These are phyloP conservation scores for Caenorhabditis sp. DNA, from an alignment of 2,888 invertebrate species.

Conservation along the genomic window DNA sequence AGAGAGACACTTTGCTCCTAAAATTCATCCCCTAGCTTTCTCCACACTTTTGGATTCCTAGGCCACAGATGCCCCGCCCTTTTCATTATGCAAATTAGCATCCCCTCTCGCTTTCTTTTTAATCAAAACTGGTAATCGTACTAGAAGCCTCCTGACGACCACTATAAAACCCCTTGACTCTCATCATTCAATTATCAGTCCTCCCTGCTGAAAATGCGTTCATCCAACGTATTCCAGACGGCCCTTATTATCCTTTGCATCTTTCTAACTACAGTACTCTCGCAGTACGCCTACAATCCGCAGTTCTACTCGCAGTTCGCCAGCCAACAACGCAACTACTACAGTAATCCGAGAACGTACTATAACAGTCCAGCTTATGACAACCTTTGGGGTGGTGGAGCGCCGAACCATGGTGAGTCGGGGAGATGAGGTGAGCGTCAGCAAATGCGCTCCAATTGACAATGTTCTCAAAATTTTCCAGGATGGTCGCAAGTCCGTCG, in stretches of 20 bases:
- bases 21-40: background rate
- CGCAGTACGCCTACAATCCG: background rate
- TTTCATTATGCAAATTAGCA: background rate
- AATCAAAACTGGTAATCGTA: constrained; percentile 6
- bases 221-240: background rate
- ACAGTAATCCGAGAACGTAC: constrained; percentile 12
- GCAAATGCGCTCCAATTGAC: background rate
- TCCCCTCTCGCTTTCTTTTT: background rate
- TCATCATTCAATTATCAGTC: background rate
- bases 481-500: background rate
- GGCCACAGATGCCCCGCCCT: background rate
- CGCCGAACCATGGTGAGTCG: background rate
- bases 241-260: no score
- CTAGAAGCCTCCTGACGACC: no score
- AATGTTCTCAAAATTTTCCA: background rate
- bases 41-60: background rate
- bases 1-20: no score
- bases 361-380: background rate
- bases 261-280: constrained; percentile 12
- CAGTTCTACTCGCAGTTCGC: background rate
- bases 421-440: background rate
- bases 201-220: background rate
- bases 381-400: background rate
- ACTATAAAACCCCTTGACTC: background rate
- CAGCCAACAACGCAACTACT: constrained; percentile 5